A percentile compares a stretch with the other conserved stretches of the same genome.
These are phyloP conservation scores for Acronicta psi DNA, from an alignment of 2,888 invertebrate genomes.

Conservation along the genomic window DNA sequence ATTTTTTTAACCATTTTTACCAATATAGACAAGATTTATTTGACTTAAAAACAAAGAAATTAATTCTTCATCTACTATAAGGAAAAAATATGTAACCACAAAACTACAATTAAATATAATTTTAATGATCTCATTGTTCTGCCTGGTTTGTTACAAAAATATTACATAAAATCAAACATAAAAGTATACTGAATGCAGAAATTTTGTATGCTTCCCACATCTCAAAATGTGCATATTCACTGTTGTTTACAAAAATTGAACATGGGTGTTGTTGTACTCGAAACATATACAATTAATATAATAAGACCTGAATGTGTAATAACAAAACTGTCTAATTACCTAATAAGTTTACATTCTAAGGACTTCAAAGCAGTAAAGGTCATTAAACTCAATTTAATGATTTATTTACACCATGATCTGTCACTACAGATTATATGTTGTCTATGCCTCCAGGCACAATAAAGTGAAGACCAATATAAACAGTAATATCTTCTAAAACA, in stretches of 20 bases:
- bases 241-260: conserved; percentile 33
- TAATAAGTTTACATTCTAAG: conserved; percentile 13
- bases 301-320: too few species aligned
- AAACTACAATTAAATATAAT: too few species aligned
- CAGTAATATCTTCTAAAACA: conserved; percentile 4
- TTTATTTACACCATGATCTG: conserved; percentile 2
- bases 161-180: too few species aligned
- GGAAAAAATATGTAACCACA: too few species aligned
- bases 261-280: background rate
- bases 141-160: too few species aligned
- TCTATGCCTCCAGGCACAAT: background rate
- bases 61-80: background rate
- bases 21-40: background rate
- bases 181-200: too few species aligned
- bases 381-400: conserved; percentile 17
- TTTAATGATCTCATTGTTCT: too few species aligned
- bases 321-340: conserved; percentile 9
- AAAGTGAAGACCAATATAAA: background rate
- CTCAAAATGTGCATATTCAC: conserved; percentile 42
- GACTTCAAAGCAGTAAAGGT: conserved; percentile 18
- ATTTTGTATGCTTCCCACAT: conserved; percentile 11
- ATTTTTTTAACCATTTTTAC: background rate
- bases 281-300: too few species aligned
- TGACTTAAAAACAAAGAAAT: conserved; percentile 30
- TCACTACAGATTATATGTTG: background rate